phyloP scores from a whole-genome alignment of 2,113 vertebrate genomes.

The Prochilodus magdalenae region DNA sequence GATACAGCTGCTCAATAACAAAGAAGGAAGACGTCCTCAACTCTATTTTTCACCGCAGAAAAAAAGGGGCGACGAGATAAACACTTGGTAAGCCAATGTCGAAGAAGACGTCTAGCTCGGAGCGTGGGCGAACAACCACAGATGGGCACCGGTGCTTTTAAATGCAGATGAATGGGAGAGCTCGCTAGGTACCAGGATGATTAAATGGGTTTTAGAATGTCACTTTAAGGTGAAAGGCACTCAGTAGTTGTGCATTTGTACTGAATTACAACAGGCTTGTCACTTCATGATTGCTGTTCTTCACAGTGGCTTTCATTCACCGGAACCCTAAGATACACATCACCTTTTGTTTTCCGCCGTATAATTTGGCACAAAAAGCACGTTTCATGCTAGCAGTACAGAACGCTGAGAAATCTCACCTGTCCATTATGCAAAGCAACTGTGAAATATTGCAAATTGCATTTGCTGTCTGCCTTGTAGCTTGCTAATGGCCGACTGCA shows the following conservation, averaged over 20 bases:
- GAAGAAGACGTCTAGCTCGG: slow-evolving; percentile 19
- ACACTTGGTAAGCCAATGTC: slow-evolving; percentile 36
- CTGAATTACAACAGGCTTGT: slow-evolving; percentile 44
- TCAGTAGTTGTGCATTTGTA: slow-evolving; percentile 7
- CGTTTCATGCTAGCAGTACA: slow-evolving; percentile 23
- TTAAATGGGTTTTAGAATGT: slow-evolving; percentile 43
- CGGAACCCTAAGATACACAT: slow-evolving; percentile 29
- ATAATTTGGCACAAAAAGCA: slow-evolving; percentile 38
- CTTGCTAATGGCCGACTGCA: slow-evolving; percentile 35
- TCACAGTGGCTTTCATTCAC: slow-evolving; percentile 17
- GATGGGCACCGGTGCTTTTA: slow-evolving; percentile 24
- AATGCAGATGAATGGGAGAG: slow-evolving; percentile 41
- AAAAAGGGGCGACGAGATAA: slow-evolving; percentile 24
- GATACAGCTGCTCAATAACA: slow-evolving; percentile 59
- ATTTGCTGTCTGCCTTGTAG: slow-evolving; percentile 25
- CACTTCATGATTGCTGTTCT: slow-evolving; percentile 38
- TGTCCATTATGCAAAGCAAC: slow-evolving; percentile 42
- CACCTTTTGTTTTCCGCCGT: slow-evolving; percentile 28
- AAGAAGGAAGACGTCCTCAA: slow-evolving; percentile 49
- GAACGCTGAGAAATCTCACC: slow-evolving; percentile 24
- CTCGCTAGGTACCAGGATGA: slow-evolving; percentile 19
- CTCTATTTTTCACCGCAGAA: slow-evolving; percentile 39
- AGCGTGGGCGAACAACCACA: neutral
- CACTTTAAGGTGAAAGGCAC: slow-evolving; percentile 43
- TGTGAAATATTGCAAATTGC: slow-evolving; percentile 39